A percentile compares a stretch with the other conserved stretches of the same genome.
phyloP scores from a whole-genome alignment of 2,797 vertebrate species.

The Malacoctenus gilli region DNA sequence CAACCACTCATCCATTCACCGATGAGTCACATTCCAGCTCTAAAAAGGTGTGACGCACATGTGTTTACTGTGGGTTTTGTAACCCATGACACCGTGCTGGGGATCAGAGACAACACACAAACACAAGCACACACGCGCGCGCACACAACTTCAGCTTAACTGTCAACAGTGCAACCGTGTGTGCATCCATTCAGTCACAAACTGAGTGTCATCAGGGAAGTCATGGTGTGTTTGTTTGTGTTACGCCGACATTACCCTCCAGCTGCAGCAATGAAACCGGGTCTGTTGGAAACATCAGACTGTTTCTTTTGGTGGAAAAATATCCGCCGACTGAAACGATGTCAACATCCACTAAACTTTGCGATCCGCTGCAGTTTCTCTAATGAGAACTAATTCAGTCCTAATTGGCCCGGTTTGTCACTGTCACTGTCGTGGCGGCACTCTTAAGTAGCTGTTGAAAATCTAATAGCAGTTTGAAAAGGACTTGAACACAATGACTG shows the following conservation, averaged over 20 bases:
- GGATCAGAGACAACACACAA: constrained; percentile 19
- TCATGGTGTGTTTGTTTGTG: constrained; percentile 25
- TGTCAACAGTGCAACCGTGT: constrained; percentile 37
- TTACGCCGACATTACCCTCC: too few species aligned
- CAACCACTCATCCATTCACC: constrained; percentile 35
- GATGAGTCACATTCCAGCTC: constrained; percentile 47
- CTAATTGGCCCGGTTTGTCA: constrained; percentile 34
- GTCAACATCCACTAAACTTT: constrained; percentile 11
- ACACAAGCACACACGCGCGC: too few species aligned
- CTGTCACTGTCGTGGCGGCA: constrained; percentile 14
- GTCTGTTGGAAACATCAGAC: constrained; percentile 25
- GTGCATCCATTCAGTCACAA: constrained; percentile 21
- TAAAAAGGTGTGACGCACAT: constrained; percentile 13
- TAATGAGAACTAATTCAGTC: constrained; percentile 15
- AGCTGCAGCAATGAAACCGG: constrained; percentile 22
- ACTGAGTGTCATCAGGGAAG: constrained; percentile 29
- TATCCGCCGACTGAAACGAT: constrained; percentile 20
- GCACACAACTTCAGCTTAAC: constrained; percentile 11
- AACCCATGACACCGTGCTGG: constrained; percentile 43
- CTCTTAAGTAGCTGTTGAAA: constrained; percentile 43
- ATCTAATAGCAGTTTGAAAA: constrained; percentile 23
- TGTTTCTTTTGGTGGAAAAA: constrained; percentile 30
- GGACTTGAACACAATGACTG: constrained; percentile 8
- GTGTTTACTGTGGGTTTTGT: constrained; percentile 47
- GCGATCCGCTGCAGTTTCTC: constrained; percentile 25